Evolutionary conservation across 1,140 invertebrate species (phyloP).

Genomic region (Heliconius melpomene): DNA sequence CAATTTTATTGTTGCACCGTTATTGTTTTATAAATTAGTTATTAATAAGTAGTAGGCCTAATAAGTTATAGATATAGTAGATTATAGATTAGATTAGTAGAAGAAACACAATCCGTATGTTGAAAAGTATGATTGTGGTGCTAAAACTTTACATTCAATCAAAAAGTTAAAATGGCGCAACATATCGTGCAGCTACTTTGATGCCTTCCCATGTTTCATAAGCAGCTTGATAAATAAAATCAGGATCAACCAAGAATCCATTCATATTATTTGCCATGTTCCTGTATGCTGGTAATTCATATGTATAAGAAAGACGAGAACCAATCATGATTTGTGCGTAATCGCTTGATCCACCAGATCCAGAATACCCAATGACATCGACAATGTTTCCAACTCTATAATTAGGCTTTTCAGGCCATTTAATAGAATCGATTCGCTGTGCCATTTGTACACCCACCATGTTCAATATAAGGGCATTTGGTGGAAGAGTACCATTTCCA

Average conservation of each 20-base stretch:
- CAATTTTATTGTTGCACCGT: too few relatives aligned
- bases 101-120: too few relatives aligned
- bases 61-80: too few relatives aligned
- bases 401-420: constrained; percentile 49
- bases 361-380: constrained; percentile 49
- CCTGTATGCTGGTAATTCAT: constrained; percentile 31
- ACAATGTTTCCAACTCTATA: constrained; percentile 82
- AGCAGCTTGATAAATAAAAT: constrained; percentile 36
- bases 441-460: constrained; percentile 65
- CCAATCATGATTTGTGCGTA: constrained; percentile 34
- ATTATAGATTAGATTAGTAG: too few relatives aligned
- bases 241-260: constrained; percentile 39
- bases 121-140: too few relatives aligned
- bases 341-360: constrained; percentile 49
- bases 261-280: neutral
- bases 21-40: too few relatives aligned
- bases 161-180: neutral
- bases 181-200: constrained; percentile 28
- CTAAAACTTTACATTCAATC: neutral
- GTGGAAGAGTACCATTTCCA: constrained; percentile 81
- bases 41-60: too few relatives aligned
- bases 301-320: constrained; percentile 25
- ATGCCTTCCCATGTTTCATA: constrained; percentile 44
- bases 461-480: constrained; percentile 69
- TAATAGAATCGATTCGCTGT: constrained; percentile 57